phyloP scores from a whole-genome alignment of 92 coral and sea anemone genomes.

The Scolanthus callimorphus region DNA sequence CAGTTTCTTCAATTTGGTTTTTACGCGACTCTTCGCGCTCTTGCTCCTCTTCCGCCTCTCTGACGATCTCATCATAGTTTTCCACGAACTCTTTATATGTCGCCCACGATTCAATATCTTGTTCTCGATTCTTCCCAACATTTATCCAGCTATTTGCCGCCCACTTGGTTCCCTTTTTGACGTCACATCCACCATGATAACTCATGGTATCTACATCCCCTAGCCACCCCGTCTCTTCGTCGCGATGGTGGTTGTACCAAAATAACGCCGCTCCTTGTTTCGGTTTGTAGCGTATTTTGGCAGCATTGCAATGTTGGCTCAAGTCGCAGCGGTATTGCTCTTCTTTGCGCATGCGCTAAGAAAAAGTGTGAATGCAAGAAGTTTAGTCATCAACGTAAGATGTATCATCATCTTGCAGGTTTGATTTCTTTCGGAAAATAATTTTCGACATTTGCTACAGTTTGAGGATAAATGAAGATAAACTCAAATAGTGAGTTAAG shows the following conservation, averaged over 20 bases:
- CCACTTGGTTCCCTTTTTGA: constrained; percentile 93
- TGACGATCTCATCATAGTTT: background rate
- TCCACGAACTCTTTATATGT: constrained; percentile 12
- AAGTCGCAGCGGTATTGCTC: constrained; percentile 64
- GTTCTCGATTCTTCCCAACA: constrained; percentile 52
- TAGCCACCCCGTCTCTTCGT: constrained; percentile 85
- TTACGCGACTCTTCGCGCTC: background rate
- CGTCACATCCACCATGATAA: constrained; percentile 97
- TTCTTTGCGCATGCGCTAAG: constrained; percentile 13
- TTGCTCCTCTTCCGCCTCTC: background rate
- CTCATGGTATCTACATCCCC: constrained; percentile 69
- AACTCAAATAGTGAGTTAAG: too few species aligned
- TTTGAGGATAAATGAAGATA: too few species aligned
- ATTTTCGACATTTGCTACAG: too few species aligned
- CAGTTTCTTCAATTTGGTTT: too few species aligned
- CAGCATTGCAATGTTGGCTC: constrained; percentile 67
- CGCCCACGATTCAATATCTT: constrained; percentile 62
- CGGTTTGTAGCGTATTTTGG: constrained; percentile 77
- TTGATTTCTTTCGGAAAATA: too few species aligned
- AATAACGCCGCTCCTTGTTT: constrained; percentile 81
- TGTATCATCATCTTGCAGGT: too few species aligned
- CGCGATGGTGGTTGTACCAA: constrained; percentile 90
- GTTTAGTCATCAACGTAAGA: too few species aligned
- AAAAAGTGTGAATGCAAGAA: too few species aligned
- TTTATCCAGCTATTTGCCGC: constrained; percentile 98